Evolutionary conservation across 2,888 invertebrate genomes (phyloP).

Genomic region (Aphrophora alni): DNA sequence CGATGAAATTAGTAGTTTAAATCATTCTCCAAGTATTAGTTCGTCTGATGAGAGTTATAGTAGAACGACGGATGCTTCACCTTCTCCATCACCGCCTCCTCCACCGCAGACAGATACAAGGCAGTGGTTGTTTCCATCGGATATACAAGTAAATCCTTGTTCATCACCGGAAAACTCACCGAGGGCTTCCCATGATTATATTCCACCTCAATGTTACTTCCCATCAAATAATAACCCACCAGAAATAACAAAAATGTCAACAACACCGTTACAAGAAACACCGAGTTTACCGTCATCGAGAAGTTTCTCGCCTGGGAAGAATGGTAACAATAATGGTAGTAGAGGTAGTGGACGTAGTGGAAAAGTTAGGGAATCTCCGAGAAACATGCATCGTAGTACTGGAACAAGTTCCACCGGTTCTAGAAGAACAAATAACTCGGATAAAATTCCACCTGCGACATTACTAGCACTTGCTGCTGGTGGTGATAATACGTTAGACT

Average conservation of each 20-base stretch:
- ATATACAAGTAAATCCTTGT: constrained; percentile 63
- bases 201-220: constrained; percentile 60
- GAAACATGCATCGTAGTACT: constrained; percentile 38
- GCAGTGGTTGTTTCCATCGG: constrained; percentile 68
- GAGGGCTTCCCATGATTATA: constrained; percentile 60
- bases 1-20: constrained; percentile 81
- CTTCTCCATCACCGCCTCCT: constrained; percentile 62
- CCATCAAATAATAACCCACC: constrained; percentile 49
- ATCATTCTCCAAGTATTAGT: constrained; percentile 78
- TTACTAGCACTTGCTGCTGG: constrained; percentile 61
- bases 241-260: constrained; percentile 40
- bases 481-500: constrained; percentile 60
- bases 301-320: constrained; percentile 53
- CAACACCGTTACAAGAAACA: constrained; percentile 29
- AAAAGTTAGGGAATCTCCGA: constrained; percentile 46
- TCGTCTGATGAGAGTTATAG: constrained; percentile 87
- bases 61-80: constrained; percentile 77
- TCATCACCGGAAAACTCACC: constrained; percentile 59
- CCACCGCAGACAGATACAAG: constrained; percentile 58
- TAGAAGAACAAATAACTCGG: constrained; percentile 45
- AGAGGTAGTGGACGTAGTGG: constrained; percentile 45
- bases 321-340: constrained; percentile 46
- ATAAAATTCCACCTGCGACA: constrained; percentile 63
- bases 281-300: constrained; percentile 49
- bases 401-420: constrained; percentile 47